Evolutionary conservation across 2,888 invertebrate genomes (phyloP).

Genomic region (Clostera curtula): DNA sequence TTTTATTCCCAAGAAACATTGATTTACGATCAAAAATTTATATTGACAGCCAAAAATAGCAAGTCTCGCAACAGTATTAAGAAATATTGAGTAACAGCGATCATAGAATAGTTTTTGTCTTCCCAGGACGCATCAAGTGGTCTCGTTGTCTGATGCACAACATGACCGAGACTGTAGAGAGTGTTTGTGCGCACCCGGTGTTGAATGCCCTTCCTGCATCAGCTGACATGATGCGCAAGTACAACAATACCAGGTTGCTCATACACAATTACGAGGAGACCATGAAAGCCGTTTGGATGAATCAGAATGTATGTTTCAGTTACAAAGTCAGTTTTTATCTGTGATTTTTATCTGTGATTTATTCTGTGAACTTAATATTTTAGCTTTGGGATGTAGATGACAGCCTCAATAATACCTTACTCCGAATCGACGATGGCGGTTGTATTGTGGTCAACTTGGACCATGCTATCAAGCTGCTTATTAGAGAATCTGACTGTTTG

Average conservation of each 20-base stretch:
- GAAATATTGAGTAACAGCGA: no score
- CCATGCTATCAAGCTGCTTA: slow-evolving; percentile 81
- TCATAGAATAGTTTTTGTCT: no score
- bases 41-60: no score
- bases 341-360: no score
- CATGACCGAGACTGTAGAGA: slow-evolving; percentile 87
- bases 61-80: no score
- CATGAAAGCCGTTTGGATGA: slow-evolving; percentile 88
- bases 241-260: slow-evolving; percentile 82
- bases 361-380: slow-evolving; percentile 12
- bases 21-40: no score
- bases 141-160: slow-evolving; percentile 86
- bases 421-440: slow-evolving; percentile 78
- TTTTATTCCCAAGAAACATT: no score
- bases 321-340: no score
- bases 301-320: slow-evolving; percentile 79
- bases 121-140: slow-evolving; percentile 84
- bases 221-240: slow-evolving; percentile 83
- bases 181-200: slow-evolving; percentile 84
- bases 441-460: slow-evolving; percentile 86
- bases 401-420: slow-evolving; percentile 76
- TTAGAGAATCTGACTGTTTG: slow-evolving; percentile 89
- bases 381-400: slow-evolving; percentile 80
- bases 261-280: slow-evolving; percentile 85
- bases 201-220: slow-evolving; percentile 82